These are phyloP conservation scores for Gavialis gangeticus DNA, from an alignment of 2,113 vertebrate genomes.

Conservation along the genomic window DNA sequence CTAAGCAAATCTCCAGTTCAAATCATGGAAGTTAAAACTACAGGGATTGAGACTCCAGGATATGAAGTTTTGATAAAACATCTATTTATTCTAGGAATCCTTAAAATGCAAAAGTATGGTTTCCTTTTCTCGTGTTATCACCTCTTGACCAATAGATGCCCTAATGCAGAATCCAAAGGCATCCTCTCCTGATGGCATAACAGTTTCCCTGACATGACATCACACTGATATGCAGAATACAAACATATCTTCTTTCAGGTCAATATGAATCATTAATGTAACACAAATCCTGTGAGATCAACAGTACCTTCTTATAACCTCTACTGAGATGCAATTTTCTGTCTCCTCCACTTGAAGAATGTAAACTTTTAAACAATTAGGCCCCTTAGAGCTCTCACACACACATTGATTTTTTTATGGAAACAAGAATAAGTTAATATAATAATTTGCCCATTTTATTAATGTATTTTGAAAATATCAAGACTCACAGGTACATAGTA, in stretches of 20 bases:
- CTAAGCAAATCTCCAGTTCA: not conserved
- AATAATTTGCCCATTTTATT: not conserved
- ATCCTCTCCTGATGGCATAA: not conserved
- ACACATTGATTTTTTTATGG: not conserved
- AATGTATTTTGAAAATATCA: not conserved
- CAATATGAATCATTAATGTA: not conserved
- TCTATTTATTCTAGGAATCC: not conserved
- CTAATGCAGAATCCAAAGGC: not conserved
- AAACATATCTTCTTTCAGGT: not conserved
- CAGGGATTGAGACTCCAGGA: not conserved
- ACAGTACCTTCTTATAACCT: not conserved
- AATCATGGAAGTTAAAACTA: not conserved
- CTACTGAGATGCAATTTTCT: not conserved
- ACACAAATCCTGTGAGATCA: not conserved
- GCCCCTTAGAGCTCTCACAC: not conserved
- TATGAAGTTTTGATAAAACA: not conserved
- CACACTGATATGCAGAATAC: not conserved
- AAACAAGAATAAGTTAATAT: not conserved
- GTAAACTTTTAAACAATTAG: not conserved
- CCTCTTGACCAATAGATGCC: not conserved
- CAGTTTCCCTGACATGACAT: constrained; percentile 8
- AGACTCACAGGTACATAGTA: too few relatives aligned
- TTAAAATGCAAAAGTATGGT: not conserved
- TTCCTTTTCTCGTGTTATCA: not conserved
- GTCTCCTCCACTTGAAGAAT: not conserved